A percentile compares a stretch with the other conserved stretches of the same genome.
Conservation (phyloP, 2,113 vertebrate species). For the Callithrix jacchus region DNA sequence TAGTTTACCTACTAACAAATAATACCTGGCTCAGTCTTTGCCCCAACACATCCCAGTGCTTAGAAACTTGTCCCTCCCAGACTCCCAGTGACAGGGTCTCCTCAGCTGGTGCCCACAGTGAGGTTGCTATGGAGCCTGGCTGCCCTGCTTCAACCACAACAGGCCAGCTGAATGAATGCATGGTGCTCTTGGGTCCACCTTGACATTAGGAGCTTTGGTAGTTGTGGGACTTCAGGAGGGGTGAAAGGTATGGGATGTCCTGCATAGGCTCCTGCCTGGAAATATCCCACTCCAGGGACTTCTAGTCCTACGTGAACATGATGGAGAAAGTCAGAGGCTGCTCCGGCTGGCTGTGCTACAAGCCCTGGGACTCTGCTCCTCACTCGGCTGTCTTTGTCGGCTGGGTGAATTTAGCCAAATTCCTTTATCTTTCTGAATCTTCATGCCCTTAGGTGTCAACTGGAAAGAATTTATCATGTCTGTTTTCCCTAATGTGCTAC, state of each 20-base stretch:
- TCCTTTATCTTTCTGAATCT: slow-evolving; percentile 37
- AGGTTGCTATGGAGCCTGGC: background rate
- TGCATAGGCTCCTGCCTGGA: background rate
- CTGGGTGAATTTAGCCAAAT: slow-evolving; percentile 19
- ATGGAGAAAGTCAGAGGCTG: background rate
- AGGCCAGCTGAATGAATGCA: background rate
- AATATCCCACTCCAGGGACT: background rate
- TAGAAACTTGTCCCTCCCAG: background rate
- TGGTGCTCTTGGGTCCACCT: background rate
- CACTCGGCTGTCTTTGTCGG: background rate
- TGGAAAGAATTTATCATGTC: background rate
- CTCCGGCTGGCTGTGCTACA: background rate
- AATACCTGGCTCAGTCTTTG: slow-evolving; percentile 14
- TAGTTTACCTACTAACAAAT: slow-evolving; percentile 33
- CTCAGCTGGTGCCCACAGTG: background rate
- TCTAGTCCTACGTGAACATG: background rate
- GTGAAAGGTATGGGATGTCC: background rate
- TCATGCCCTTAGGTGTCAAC: slow-evolving; percentile 23
- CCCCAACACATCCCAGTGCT: background rate
- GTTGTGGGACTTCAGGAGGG: background rate
- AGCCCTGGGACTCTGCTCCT: background rate
- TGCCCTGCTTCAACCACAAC: background rate
- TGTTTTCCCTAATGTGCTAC: slow-evolving; percentile 17
- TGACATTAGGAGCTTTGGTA: background rate
- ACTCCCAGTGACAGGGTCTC: background rate